These are phyloP conservation scores for Corapipo altera DNA, from an alignment of 2,113 vertebrate species.

Conservation along the genomic window DNA sequence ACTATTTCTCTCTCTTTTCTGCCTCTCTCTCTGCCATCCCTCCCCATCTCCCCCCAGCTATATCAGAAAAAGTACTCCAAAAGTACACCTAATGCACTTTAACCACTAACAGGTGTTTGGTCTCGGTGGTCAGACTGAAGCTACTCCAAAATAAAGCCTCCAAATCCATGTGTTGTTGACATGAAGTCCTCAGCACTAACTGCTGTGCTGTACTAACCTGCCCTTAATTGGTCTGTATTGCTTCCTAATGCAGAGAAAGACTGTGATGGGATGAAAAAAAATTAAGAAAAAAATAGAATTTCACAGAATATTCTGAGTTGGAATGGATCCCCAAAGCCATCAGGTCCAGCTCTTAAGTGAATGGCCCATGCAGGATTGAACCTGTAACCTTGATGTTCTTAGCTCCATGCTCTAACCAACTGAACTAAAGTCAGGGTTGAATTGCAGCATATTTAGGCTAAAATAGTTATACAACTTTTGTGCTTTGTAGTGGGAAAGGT, in stretches of 20 bases:
- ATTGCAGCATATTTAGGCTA: background rate
- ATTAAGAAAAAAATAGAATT: background rate
- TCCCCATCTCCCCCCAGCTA: fast-evolving
- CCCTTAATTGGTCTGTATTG: background rate
- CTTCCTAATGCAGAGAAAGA: background rate
- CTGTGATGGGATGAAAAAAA: background rate
- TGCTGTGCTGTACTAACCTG: background rate
- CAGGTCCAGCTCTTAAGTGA: background rate
- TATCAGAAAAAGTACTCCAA: background rate
- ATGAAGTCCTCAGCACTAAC: background rate
- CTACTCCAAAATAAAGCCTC: background rate
- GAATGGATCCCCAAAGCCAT: background rate
- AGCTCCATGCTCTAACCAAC: background rate
- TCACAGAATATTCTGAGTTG: background rate
- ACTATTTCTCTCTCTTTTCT: background rate
- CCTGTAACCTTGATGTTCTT: background rate
- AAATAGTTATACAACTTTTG: background rate
- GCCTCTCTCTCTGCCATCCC: background rate
- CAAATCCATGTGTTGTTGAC: background rate
- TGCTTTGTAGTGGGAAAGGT: background rate
- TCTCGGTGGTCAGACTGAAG: background rate
- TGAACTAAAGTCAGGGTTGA: background rate
- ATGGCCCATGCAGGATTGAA: background rate
- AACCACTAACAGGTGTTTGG: background rate
- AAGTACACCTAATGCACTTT: background rate